A percentile compares a stretch with the other conserved stretches of the same genome.
Evolutionary conservation across 2,113 vertebrate genomes (phyloP).

Genomic region (Ictalurus punctatus): DNA sequence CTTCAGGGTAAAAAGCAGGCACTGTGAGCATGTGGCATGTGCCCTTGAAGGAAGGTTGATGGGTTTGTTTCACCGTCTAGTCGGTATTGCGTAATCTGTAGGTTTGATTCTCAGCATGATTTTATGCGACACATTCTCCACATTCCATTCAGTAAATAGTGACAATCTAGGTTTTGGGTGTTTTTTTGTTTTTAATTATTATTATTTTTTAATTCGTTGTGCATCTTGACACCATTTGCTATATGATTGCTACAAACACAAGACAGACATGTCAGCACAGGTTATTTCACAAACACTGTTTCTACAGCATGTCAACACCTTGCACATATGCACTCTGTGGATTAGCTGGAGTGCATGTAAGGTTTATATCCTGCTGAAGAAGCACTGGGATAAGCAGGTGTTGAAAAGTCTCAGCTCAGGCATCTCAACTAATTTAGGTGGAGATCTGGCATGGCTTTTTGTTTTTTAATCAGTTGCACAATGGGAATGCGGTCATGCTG

Average conservation of each 20-base stretch:
- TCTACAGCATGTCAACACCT: not conserved
- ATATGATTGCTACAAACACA: not conserved
- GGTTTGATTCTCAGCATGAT: not conserved
- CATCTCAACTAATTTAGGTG: constrained; percentile 7
- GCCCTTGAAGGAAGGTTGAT: constrained; percentile 23
- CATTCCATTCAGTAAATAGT: not conserved
- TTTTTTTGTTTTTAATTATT: not conserved
- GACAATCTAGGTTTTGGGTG: not conserved
- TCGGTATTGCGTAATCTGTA: not conserved
- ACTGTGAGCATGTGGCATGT: constrained; percentile 20
- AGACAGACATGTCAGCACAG: not conserved
- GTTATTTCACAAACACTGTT: constrained; percentile 3
- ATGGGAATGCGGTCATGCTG: not conserved
- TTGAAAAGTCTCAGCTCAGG: constrained; percentile 6
- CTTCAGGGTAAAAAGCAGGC: constrained; percentile 7
- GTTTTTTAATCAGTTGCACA: not conserved
- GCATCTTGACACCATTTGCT: not conserved
- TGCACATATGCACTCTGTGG: not conserved
- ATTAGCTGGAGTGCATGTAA: constrained; percentile 6
- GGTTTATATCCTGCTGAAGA: constrained; percentile 6
- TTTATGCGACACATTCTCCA: not conserved
- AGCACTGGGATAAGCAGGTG: constrained; percentile 15
- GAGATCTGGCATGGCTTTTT: not conserved
- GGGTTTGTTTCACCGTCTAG: not conserved
- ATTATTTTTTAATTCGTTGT: not conserved